Percentiles rank a stretch among this genome's conserved stretches.
phyloP scores from a whole-genome alignment of 2,888 invertebrate species.

The Caenorhabditis japonica region DNA sequence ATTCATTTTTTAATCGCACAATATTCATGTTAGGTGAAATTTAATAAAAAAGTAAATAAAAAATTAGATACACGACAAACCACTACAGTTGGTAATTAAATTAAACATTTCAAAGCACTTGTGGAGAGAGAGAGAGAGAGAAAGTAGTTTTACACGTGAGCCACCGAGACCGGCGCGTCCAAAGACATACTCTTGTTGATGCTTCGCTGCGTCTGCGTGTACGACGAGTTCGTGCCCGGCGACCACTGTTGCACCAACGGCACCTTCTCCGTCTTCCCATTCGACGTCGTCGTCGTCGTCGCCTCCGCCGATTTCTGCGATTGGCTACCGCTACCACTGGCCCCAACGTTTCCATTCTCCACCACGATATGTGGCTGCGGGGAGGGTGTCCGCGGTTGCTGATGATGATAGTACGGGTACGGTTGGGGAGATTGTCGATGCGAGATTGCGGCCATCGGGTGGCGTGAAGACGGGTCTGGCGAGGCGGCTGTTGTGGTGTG shows the following conservation, averaged over 20 bases:
- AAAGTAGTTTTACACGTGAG: conserved; percentile 67
- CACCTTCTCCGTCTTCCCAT: conserved; percentile 62
- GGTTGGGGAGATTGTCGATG: conserved; percentile 73
- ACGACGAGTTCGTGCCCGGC: conserved; percentile 61
- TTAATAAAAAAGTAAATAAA: conserved; percentile 13
- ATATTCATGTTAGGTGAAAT: not conserved
- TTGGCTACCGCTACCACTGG: not conserved
- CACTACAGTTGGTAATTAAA: conserved; percentile 1
- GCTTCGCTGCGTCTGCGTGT: conserved; percentile 56
- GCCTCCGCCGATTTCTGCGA: conserved; percentile 5
- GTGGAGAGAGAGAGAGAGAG: not conserved
- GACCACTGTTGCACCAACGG: conserved; percentile 76
- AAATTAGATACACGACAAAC: conserved; percentile 9
- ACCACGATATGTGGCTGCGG: conserved; percentile 69
- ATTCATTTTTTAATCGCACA: not conserved
- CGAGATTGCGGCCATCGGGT: conserved; percentile 63
- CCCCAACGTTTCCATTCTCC: conserved; percentile 66
- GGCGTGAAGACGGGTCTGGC: conserved; percentile 60
- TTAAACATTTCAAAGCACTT: conserved; percentile 6
- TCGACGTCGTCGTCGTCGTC: no score
- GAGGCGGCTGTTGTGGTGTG: conserved; percentile 59
- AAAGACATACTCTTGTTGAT: conserved; percentile 76
- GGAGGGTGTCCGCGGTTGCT: conserved; percentile 70
- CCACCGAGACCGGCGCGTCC: conserved; percentile 75
- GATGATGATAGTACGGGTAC: conserved; percentile 74